phyloP scores from a whole-genome alignment of 2,888 invertebrate species.

The Notodonta ziczac region DNA sequence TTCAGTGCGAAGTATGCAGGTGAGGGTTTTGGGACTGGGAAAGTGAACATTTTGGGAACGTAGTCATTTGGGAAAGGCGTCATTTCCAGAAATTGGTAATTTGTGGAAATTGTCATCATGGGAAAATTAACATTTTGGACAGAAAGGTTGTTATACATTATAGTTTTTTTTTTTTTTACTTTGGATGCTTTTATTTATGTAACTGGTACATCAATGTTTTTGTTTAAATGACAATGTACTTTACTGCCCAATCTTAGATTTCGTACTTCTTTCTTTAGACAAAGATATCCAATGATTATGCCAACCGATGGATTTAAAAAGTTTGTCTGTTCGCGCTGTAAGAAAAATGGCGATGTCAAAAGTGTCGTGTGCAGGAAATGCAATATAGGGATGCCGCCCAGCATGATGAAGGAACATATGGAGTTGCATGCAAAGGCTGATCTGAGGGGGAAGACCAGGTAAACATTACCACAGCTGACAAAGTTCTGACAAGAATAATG shows the following conservation, averaged over 20 bases:
- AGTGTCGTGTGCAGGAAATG: conserved; percentile 36
- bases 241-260: not conserved
- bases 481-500: too few relatives aligned
- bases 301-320: conserved; percentile 35
- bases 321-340: conserved; percentile 59
- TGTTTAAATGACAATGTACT: too few relatives aligned
- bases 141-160: too few relatives aligned
- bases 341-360: conserved; percentile 41
- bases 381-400: conserved; percentile 34
- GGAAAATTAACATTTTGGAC: too few relatives aligned
- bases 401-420: conserved; percentile 37
- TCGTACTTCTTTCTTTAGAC: not conserved
- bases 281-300: conserved; percentile 48
- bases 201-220: too few relatives aligned
- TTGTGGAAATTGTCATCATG: too few relatives aligned
- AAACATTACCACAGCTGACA: not conserved
- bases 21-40: conserved; percentile 18
- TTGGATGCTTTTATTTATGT: too few relatives aligned
- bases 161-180: too few relatives aligned
- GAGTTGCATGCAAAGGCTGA: conserved; percentile 41
- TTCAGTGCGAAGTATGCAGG: conserved; percentile 24
- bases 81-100: too few relatives aligned
- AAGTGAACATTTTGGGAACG: too few relatives aligned
- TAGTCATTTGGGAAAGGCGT: too few relatives aligned
- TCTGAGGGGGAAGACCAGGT: conserved; percentile 42